Percentiles rank a stretch among this genome's conserved stretches.
Evolutionary conservation across 2,113 vertebrate species (phyloP).

Genomic region (Natator depressus): DNA sequence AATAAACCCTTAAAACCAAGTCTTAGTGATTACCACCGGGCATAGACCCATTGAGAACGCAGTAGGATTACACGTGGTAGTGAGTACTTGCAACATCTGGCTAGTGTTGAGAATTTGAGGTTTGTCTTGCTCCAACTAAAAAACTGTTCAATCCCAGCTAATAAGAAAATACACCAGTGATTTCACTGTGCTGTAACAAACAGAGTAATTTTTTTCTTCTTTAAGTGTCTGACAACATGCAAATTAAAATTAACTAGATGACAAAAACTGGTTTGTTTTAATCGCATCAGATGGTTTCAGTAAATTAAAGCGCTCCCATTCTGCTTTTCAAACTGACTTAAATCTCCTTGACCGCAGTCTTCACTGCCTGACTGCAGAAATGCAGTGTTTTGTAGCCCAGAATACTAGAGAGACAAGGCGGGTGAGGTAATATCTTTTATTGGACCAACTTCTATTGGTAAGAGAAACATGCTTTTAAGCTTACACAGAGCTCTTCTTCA

Average conservation of each 20-base stretch:
- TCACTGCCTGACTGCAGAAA: neutral
- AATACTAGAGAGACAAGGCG: neutral
- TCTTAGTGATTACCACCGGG: neutral
- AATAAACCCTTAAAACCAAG: neutral
- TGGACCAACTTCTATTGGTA: neutral
- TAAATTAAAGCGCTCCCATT: neutral
- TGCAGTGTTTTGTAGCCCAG: neutral
- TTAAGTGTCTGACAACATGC: neutral
- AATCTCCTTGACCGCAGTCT: neutral
- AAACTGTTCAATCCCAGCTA: neutral
- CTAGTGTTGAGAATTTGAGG: fast-evolving
- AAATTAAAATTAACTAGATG: neutral
- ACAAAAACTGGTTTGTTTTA: neutral
- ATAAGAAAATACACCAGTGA: neutral
- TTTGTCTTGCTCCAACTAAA: neutral
- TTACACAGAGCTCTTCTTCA: neutral
- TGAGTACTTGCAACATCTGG: neutral
- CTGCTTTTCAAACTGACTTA: neutral
- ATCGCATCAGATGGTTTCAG: fast-evolving
- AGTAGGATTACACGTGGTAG: neutral
- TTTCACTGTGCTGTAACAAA: neutral
- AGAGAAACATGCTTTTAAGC: neutral
- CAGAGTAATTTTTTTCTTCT: neutral
- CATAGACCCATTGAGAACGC: neutral
- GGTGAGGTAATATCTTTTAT: neutral